Base-by-base conservation (phyloP, 1,140 invertebrate species). In the Aradophagus sp. region DNA sequence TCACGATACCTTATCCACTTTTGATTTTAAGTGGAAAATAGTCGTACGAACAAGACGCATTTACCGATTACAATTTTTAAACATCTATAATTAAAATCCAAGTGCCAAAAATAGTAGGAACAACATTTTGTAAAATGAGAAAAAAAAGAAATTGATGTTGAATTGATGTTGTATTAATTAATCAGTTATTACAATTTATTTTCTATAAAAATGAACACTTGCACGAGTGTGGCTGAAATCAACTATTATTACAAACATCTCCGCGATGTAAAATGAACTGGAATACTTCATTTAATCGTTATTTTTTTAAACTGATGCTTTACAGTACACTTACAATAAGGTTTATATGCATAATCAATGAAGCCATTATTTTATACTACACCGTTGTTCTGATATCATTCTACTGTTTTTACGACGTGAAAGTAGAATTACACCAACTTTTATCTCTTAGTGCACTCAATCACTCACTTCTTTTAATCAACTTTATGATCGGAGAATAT, bases 261-360 rank as follows among this genome's bases (percentile, higher is more conserved):
- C 39, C 8, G 15, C 5, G 11, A 8, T 32, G 23, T 62, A 52
- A 62, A 52, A 62, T 62, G 52, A 62, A 63, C 53, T 53, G 53
- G 39, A 13, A 7, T 13, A 41, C 41, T 65, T 47, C 47, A 63
- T 65, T 65, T 65, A 55, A 16, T 45, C 16, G 17, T 47, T 55
- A n/a, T 65, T 65, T 47, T 55, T 55, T 65, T n/a, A 47, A 27
- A 47, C 55, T 15, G 48, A 65, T 34, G 41, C 16, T 65, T 55
- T 65, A 48, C 14, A 19, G 29, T n/a, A n/a, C 29, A 47, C 59
- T 63, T 63, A 47, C 34, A 45, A 36, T 8, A 14, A 15, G 32
- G 20, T 63, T 63, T n/a, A n/a, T 63, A 63, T 38, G 39, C 11
- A 62, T 44, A 62, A 52, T 52, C 47, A 26, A 52, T 62, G n/a